phyloP scores from a whole-genome alignment of 2,113 vertebrate species.

The Dascyllus trimaculatus region DNA sequence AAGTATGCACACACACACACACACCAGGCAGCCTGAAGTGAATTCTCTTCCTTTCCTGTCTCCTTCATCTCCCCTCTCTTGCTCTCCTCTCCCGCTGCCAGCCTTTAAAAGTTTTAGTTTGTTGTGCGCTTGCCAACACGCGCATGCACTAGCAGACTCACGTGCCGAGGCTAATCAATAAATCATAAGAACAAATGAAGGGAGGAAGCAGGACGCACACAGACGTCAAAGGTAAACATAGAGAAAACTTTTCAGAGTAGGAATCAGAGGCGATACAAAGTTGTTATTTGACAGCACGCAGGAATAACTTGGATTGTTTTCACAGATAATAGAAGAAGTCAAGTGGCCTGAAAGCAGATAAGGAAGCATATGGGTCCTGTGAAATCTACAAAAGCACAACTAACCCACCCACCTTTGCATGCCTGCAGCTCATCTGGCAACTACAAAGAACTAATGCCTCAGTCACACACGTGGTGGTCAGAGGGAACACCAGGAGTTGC shows the following conservation, averaged over 20 bases:
- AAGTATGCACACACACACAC: constrained; percentile 64
- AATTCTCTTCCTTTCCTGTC: constrained; percentile 53
- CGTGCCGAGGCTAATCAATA: constrained; percentile 56
- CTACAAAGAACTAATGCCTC: constrained; percentile 36
- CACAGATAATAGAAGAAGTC: constrained; percentile 19
- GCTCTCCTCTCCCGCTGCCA: constrained; percentile 29
- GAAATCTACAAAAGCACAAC: constrained; percentile 44
- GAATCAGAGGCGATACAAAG: constrained; percentile 1
- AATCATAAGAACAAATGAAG: constrained; percentile 60
- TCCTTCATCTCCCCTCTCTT: constrained; percentile 47
- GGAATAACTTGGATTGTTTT: constrained; percentile 45
- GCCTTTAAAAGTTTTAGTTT: constrained; percentile 52
- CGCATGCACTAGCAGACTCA: constrained; percentile 17
- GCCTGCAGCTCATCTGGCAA: constrained; percentile 55
- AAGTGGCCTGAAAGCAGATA: constrained; percentile 41
- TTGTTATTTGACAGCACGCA: constrained; percentile 22
- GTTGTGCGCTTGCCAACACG: constrained; percentile 7
- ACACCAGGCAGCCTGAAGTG: constrained; percentile 54
- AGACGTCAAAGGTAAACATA: not conserved
- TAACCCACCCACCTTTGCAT: constrained; percentile 28
- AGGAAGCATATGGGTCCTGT: constrained; percentile 36
- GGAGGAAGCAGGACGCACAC: not conserved
- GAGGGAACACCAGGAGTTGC: constrained; percentile 1
- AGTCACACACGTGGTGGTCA: constrained; percentile 25
- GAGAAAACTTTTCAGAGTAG: not conserved